Evolutionary conservation across 1,140 invertebrate genomes (phyloP), one percentile per base, ranked within the genome.

Genomic region (Drosophila chauvacae): DNA sequence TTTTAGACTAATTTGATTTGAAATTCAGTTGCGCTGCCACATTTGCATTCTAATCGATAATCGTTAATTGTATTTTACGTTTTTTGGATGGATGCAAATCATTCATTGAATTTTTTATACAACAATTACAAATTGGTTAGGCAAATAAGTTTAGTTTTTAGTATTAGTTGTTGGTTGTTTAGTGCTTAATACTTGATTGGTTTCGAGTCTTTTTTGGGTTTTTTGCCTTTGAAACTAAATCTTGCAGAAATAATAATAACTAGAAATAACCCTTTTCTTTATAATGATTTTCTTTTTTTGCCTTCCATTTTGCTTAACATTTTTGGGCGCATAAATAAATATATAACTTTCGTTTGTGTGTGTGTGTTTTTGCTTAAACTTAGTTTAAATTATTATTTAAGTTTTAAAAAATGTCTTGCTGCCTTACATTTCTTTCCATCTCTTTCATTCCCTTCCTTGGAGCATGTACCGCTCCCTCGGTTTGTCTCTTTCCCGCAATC

Each of bases 161-260:
- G 69, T 90, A 73, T 53, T 63, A 55, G 68, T 73, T 61, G 48
- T 65, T 66, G 62, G 60, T 83, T 80, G 51, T 91, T 81, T 75
- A 77, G 76, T 91, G 80, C 85, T 91, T 91, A 91, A 91, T 91
- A 91, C 91, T 91, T 91, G 86, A 85, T 85, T 91, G 91, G 91
- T 91, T 91, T 91, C 87, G 91, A 91, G 91, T 91, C 91, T 91
- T 91, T 87, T 80, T 86, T 90, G 69, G 69, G 81, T 74, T 72
- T 77, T 71, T 75, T 77, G 73, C 58, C 65, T 75, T 81, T 87
- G 62, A 51, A 80, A 90, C 88, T 81, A 80, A 77, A 77, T 74
- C 78, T 80, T 74, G 74, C 79, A 65, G 62, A 68, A 76, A 76
- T 76, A 76, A 76, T 76, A 76, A 76, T 65, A 76, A 76, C 73